These are phyloP conservation scores for Erinaceus europaeus DNA, from an alignment of 2,113 vertebrate genomes.

Conservation along the genomic window DNA sequence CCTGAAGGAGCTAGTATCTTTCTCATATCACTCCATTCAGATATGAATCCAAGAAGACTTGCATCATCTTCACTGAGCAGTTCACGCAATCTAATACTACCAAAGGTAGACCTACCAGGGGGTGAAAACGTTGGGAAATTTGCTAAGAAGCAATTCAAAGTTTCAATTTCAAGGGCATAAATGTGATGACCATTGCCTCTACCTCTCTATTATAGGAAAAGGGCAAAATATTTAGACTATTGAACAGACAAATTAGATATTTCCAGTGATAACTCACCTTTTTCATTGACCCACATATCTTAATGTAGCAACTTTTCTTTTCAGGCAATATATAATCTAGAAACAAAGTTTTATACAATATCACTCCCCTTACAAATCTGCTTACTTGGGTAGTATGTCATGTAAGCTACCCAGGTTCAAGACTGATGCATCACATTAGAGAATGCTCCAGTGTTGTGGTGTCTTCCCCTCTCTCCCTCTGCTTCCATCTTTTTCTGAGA, in stretches of 20 bases:
- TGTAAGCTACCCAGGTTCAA: no score
- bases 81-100: background rate
- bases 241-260: constrained; percentile 3
- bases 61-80: background rate
- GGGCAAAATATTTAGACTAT: background rate
- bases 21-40: background rate
- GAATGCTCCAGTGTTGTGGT: no score
- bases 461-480: no score
- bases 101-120: background rate
- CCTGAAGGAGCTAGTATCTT: background rate
- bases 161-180: background rate
- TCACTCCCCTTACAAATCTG: background rate
- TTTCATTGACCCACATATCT: background rate
- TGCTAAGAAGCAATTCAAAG: constrained; percentile 15
- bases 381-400: no score
- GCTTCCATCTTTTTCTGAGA: no score
- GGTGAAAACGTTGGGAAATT: background rate
- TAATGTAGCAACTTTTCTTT: background rate
- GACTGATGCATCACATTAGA: no score
- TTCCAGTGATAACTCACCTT: background rate
- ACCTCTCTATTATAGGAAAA: background rate
- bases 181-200: background rate
- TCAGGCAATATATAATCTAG: background rate
- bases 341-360: background rate
- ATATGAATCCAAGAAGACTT: constrained; percentile 12